Conservation (phyloP, 2,797 vertebrate genomes). For the Streptopelia turtur region DNA sequence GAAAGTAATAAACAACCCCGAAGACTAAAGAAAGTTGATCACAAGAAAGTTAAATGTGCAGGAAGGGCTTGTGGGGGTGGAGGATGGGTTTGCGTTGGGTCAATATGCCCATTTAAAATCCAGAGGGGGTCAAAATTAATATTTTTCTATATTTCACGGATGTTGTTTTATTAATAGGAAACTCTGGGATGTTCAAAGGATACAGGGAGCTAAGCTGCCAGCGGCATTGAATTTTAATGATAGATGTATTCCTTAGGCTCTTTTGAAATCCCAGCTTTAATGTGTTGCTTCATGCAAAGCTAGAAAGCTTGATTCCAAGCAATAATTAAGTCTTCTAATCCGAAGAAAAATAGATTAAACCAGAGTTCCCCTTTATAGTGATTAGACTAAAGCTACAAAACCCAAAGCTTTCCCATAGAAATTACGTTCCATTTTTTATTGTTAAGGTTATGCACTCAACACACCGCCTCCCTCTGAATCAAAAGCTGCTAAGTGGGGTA, state of each 20-base stretch:
- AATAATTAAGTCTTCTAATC: conserved; percentile 46
- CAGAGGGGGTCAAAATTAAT: neutral
- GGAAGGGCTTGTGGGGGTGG: neutral
- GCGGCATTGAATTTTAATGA: conserved; percentile 46
- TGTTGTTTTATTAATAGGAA: conserved; percentile 6
- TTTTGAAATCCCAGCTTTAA: conserved; percentile 64
- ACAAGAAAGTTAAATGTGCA: neutral
- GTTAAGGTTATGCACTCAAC: neutral
- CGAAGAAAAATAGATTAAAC: neutral
- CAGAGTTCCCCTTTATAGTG: neutral
- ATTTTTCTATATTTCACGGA: neutral
- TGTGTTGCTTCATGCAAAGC: conserved; percentile 12
- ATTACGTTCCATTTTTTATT: neutral
- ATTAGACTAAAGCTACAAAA: conserved; percentile 11
- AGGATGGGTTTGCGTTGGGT: neutral
- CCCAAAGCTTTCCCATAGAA: neutral
- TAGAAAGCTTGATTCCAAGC: conserved; percentile 38
- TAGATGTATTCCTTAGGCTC: conserved; percentile 5
- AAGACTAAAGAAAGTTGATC: neutral
- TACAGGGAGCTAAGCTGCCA: neutral
- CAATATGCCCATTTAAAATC: neutral
- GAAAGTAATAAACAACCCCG: neutral
- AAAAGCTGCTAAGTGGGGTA: conserved; percentile 57
- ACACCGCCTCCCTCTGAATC: neutral
- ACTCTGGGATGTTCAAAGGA: conserved; percentile 9